Percentiles rank a stretch among this genome's conserved stretches.
Evolutionary conservation across 1,140 invertebrate species (phyloP).

Genomic region (Galleria mellonella): DNA sequence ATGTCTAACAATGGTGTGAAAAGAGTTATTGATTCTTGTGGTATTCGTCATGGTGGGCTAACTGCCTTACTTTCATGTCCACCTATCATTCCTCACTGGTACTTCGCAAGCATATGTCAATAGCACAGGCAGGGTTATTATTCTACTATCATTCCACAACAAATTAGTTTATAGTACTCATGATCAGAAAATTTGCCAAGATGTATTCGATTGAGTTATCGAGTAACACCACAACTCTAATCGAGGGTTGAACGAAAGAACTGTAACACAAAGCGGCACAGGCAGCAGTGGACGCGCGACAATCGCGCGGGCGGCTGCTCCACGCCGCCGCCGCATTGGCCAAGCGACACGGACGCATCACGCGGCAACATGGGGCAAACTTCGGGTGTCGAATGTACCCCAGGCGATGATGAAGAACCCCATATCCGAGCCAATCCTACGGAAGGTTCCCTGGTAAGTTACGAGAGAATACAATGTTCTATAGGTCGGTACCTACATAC

Average conservation of each 20-base stretch:
- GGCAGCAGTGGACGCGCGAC: slow-evolving; percentile 58
- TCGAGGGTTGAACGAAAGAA: slow-evolving; percentile 17
- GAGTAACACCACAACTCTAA: slow-evolving; percentile 26
- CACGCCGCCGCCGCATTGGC: slow-evolving; percentile 22
- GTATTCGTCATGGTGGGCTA: no score
- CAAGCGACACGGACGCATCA: slow-evolving; percentile 5
- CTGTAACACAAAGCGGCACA: slow-evolving; percentile 42
- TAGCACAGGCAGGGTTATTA: no score
- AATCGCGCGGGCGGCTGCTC: slow-evolving; percentile 52
- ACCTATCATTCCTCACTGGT: no score
- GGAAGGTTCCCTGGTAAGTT: slow-evolving; percentile 51
- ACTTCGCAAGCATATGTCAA: no score
- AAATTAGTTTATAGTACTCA: no score
- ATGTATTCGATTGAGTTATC: slow-evolving; percentile 19
- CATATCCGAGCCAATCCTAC: slow-evolving; percentile 51
- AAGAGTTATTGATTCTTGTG: no score
- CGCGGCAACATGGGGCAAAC: slow-evolving; percentile 50
- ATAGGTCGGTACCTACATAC: slow-evolving; percentile 21
- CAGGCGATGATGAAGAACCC: slow-evolving; percentile 50
- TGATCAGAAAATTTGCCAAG: no score
- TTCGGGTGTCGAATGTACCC: slow-evolving; percentile 41
- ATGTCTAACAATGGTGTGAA: no score
- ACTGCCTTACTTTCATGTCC: no score
- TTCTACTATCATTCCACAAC: no score
- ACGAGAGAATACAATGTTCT: slow-evolving; percentile 19